A percentile compares a stretch with the other conserved stretches of the same genome.
phyloP scores from a whole-genome alignment of 1,140 invertebrate genomes.

The Drosophila sechellia region DNA sequence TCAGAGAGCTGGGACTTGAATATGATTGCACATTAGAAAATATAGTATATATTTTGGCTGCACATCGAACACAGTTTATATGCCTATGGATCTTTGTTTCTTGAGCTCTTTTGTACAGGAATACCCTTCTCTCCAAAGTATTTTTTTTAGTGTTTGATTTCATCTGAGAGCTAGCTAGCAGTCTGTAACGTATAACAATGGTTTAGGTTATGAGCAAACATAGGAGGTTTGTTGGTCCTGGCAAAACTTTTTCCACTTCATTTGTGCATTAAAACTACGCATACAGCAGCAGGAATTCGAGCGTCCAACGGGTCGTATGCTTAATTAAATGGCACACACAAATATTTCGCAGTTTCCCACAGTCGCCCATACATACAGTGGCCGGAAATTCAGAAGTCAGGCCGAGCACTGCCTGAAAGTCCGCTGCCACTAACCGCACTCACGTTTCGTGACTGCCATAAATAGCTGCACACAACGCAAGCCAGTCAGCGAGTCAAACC shows the following conservation, averaged over 20 bases:
- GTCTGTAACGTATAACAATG: conserved; percentile 62
- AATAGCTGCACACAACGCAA: conserved; percentile 34
- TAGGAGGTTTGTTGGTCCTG: conserved; percentile 21
- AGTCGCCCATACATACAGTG: conserved; percentile 4
- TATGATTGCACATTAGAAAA: conserved; percentile 1
- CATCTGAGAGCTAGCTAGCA: background rate
- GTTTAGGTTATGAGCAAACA: conserved; percentile 51
- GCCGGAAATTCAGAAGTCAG: background rate
- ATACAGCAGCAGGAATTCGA: conserved; percentile 7
- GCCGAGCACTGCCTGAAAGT: conserved; percentile 45
- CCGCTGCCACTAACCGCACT: conserved; percentile 61
- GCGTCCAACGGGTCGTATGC: conserved; percentile 38
- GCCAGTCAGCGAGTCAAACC: conserved; percentile 19
- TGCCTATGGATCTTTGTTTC: no score
- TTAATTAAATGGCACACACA: conserved; percentile 54
- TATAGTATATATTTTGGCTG: background rate
- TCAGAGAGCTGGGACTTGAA: conserved; percentile 11
- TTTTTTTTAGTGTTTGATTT: background rate
- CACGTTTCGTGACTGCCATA: conserved; percentile 48
- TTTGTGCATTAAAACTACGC: conserved; percentile 56
- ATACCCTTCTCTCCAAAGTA: background rate
- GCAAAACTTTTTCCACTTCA: conserved; percentile 67
- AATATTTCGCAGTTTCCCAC: conserved; percentile 18
- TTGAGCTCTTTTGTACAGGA: no score
- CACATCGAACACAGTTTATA: no score